Conservation (phyloP, 1,140 invertebrate genomes). For the Drosophila pruinosa region DNA sequence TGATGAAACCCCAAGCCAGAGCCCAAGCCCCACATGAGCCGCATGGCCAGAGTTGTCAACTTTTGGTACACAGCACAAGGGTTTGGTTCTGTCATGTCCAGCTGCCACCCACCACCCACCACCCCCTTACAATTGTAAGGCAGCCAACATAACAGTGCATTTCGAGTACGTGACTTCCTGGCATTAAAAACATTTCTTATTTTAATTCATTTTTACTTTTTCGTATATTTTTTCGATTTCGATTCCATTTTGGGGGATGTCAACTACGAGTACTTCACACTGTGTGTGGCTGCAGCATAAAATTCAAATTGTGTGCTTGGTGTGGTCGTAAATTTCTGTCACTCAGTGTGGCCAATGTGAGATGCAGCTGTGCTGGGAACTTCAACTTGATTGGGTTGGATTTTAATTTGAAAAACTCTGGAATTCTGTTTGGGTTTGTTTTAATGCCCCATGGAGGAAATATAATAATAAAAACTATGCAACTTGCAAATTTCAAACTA, state of each 20-base stretch:
- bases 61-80: constrained; percentile 27
- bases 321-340: constrained; percentile 41
- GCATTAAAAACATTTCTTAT: constrained; percentile 47
- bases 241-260: not conserved
- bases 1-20: not conserved
- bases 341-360: constrained; percentile 26
- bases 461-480: constrained; percentile 5
- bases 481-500: not conserved
- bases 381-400: not conserved
- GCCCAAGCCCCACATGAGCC: constrained; percentile 9
- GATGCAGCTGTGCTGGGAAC: constrained; percentile 14
- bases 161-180: constrained; percentile 43
- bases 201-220: constrained; percentile 32
- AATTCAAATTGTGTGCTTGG: constrained; percentile 28
- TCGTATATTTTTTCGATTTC: not conserved
- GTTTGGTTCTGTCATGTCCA: constrained; percentile 44
- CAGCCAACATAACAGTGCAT: constrained; percentile 1
- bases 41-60: constrained; percentile 25
- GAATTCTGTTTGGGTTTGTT: not conserved
- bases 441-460: not conserved
- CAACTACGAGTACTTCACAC: too few species aligned
- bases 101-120: constrained; percentile 25
- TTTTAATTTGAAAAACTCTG: constrained; percentile 25
- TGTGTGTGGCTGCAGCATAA: constrained; percentile 20
- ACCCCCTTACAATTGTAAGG: not conserved